phyloP scores from a whole-genome alignment of 2,888 invertebrate genomes.

The Catocala sponsa region DNA sequence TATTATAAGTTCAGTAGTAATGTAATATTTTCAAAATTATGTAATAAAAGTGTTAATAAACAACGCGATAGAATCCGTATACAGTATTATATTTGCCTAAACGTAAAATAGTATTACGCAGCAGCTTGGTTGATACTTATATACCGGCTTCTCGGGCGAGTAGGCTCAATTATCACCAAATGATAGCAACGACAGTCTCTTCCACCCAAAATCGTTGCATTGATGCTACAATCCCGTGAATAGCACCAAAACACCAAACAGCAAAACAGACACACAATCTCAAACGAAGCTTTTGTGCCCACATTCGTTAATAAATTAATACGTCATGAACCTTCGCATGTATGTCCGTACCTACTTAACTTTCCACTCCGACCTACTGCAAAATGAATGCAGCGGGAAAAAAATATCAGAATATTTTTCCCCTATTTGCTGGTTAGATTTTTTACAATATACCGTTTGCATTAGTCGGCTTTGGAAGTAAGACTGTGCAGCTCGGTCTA shows the following conservation, averaged over 20 bases:
- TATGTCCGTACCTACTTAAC: conserved; percentile 7
- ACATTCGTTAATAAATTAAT: conserved; percentile 4
- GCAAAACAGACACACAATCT: background rate
- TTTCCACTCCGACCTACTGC: conserved; percentile 8
- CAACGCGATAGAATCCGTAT: too few relatives aligned
- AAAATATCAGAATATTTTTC: conserved; percentile 29
- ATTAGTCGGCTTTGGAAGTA: conserved; percentile 20
- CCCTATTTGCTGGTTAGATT: conserved; percentile 30
- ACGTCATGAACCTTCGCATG: background rate
- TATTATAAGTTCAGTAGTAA: too few relatives aligned
- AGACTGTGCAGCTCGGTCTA: conserved; percentile 41
- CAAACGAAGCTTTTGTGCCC: background rate
- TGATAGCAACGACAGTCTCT: too few relatives aligned
- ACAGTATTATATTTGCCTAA: too few relatives aligned
- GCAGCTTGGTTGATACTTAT: too few relatives aligned
- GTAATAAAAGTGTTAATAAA: too few relatives aligned
- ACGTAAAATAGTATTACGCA: too few relatives aligned
- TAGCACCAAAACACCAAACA: background rate
- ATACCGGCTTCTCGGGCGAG: too few relatives aligned
- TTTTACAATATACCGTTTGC: conserved; percentile 31
- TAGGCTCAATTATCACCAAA: too few relatives aligned
- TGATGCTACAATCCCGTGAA: too few relatives aligned
- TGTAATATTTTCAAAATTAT: too few relatives aligned
- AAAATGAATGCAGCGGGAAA: conserved; percentile 18
- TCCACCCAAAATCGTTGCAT: too few relatives aligned